A percentile compares a stretch with the other conserved stretches of the same genome.
These are phyloP conservation scores for Lerista edwardsae DNA, from an alignment of 2,797 vertebrate species.

Conservation along the genomic window DNA sequence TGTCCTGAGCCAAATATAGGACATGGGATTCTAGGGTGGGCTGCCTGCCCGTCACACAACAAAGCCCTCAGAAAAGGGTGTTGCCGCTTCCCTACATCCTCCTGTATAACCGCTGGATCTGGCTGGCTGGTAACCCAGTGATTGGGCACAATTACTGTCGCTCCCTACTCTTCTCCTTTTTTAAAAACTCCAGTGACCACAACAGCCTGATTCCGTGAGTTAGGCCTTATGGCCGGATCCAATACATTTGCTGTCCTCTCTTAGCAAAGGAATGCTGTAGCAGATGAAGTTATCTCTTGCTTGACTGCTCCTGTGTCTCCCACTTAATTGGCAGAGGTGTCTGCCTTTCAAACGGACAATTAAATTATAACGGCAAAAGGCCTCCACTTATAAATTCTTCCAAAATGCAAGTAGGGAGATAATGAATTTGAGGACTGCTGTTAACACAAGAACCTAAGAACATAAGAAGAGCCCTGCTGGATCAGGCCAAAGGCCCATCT, in stretches of 20 bases:
- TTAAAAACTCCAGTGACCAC: not conserved
- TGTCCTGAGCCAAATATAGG: conserved; percentile 84
- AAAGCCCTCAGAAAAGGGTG: conserved; percentile 81
- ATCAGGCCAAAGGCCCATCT: too few species aligned
- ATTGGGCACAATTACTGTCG: conserved; percentile 71
- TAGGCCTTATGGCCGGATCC: not conserved
- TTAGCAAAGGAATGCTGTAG: not conserved
- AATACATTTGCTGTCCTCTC: not conserved
- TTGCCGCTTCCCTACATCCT: conserved; percentile 82
- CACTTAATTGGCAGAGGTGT: fast-evolving
- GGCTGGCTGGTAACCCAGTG: conserved; percentile 73
- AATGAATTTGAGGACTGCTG: not conserved
- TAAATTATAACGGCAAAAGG: fast-evolving
- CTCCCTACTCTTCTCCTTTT: conserved; percentile 55
- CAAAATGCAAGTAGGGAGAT: fast-evolving
- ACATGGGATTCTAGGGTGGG: conserved; percentile 83
- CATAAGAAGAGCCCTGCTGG: too few species aligned
- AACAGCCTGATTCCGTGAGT: not conserved
- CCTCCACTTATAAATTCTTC: not conserved
- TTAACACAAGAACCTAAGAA: too few species aligned
- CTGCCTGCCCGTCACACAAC: conserved; percentile 80
- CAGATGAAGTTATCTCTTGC: not conserved
- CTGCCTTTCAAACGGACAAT: fast-evolving
- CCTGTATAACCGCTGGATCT: conserved; percentile 75
- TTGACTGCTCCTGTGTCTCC: not conserved